Conservation (phyloP, 2,113 vertebrate genomes). For the Furnarius figulus region DNA sequence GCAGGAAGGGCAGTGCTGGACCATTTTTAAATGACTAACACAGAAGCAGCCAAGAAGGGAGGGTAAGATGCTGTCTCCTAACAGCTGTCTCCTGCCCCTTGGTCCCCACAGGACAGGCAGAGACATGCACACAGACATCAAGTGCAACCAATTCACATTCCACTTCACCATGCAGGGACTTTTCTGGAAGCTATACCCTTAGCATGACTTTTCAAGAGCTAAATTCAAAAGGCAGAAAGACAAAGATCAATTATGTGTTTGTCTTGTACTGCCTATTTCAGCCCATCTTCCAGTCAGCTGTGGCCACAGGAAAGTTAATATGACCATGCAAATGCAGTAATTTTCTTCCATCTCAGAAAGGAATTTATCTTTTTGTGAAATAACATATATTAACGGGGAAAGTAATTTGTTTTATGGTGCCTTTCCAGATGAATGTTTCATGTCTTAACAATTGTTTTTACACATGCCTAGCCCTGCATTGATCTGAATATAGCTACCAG, state of each 20-base stretch:
- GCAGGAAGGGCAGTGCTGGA: background rate
- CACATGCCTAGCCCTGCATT: background rate
- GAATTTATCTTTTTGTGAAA: background rate
- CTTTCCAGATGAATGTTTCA: background rate
- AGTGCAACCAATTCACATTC: background rate
- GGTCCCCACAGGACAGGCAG: background rate
- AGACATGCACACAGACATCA: background rate
- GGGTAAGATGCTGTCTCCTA: background rate
- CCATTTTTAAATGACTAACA: background rate
- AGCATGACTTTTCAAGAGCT: background rate
- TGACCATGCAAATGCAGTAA: background rate
- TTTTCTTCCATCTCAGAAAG: background rate
- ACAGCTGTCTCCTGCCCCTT: background rate
- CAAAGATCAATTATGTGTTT: background rate
- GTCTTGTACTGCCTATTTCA: background rate
- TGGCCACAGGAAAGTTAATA: background rate
- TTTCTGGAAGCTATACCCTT: background rate
- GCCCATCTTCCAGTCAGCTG: background rate
- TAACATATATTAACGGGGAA: background rate
- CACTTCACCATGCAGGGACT: background rate
- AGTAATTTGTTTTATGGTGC: background rate
- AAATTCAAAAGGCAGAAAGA: background rate
- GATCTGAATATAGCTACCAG: background rate
- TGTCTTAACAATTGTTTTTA: background rate
- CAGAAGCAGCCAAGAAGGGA: background rate